These are phyloP conservation scores for Alligator mississippiensis DNA, from an alignment of 2,113 vertebrate genomes.

Conservation along the genomic window DNA sequence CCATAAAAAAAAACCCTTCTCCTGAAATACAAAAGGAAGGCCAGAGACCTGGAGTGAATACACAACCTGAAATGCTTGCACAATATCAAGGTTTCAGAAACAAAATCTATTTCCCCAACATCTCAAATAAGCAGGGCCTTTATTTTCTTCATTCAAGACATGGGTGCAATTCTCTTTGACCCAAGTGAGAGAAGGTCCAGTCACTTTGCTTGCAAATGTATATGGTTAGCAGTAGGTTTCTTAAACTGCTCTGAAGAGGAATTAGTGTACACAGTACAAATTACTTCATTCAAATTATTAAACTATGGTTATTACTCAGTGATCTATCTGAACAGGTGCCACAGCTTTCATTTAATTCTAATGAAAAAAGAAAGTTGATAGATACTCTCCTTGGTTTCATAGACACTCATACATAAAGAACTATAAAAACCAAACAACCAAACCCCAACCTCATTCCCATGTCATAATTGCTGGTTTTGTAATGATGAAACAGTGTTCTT, in stretches of 20 bases:
- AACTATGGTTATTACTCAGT: too few relatives aligned
- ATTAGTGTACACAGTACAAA: neutral
- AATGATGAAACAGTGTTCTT: neutral
- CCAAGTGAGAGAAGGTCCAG: too few relatives aligned
- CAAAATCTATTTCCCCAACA: neutral
- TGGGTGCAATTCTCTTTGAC: neutral
- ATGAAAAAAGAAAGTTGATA: neutral
- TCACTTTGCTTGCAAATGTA: rapidly evolving
- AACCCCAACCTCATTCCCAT: too few relatives aligned
- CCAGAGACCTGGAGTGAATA: neutral
- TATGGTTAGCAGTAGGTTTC: neutral
- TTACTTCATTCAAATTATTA: neutral
- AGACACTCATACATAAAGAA: neutral
- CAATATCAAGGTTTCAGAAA: rapidly evolving
- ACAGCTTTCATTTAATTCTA: neutral
- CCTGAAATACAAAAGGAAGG: neutral
- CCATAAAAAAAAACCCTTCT: constrained; percentile 18
- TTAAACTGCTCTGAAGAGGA: neutral
- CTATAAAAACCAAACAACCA: neutral
- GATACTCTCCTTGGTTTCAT: neutral
- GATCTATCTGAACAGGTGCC: neutral
- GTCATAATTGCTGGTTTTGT: neutral
- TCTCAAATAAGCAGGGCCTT: rapidly evolving
- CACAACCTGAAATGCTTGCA: rapidly evolving
- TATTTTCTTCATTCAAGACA: neutral